Evolutionary conservation across 2,888 invertebrate genomes (phyloP), one percentile per base, ranked within the genome.

Genomic region (Athalia rosae): DNA sequence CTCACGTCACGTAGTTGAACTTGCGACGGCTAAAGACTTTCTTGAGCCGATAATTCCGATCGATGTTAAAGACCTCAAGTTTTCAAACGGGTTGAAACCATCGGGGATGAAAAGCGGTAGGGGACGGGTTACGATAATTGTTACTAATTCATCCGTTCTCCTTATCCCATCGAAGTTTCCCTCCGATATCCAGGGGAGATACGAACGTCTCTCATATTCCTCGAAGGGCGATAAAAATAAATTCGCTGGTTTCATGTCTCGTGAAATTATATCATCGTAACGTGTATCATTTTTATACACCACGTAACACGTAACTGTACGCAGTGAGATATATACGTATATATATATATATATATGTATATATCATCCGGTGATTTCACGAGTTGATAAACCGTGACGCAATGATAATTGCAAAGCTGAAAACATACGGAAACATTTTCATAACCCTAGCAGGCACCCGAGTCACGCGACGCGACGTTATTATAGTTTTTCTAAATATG

Each of bases 341-440:
- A 28, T 11, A 63, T 45, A 63, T 9, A 28, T n/a, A n/a, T n/a
- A n/a, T n/a, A n/a, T n/a, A n/a, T n/a, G n/a, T n/a, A n/a, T 47
- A 6, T 53, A 5, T 28, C 56, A 45, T 58, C 56, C 15, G n/a
- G 11, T 58, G 71, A 71, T 71, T 45, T 13, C 43, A 56, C 71
- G 11, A 56, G n/a, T 58, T 13, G 71, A 71, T 71, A 71, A 71
- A 56, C 71, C 45, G 45, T 58, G 71, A 71, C 71, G 56, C 71
- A 43, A 71, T 71, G 71, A 58, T 71, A 71, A 71, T 71, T 58
- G 45, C 56, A 7, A 13, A 58, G 56, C 58, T 58, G 45, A 71
- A 71, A 71, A 71, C 50, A 71, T 71, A 71, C 71, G 71, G 71
- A 45, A 71, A 58, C 71, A 71, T 71, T 58, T 71, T 71, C 15